Evolutionary conservation across 2,888 invertebrate species (phyloP), one percentile per base, ranked within the genome.

Genomic region (Autographa pulchrina): DNA sequence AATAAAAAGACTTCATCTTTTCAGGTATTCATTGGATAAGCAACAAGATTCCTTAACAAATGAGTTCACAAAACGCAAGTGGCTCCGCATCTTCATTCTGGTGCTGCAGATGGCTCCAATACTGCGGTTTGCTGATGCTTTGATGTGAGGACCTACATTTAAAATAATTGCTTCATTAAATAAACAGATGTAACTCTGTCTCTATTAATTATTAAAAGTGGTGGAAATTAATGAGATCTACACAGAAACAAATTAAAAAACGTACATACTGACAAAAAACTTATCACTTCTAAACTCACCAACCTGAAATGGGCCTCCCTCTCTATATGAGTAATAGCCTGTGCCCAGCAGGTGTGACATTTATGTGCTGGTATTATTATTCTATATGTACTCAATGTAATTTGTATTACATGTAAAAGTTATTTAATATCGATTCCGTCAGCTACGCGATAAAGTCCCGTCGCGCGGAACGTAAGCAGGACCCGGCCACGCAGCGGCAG

Each of bases 91-190:
- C 59, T 92, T 97, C 83, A 96, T 97, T 8, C 90, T 98, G 43
- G 87, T 97, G 20, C 96, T 98, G 66, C 98, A 98, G 92, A 95
- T 98, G 90, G 97, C 98, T 2, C 98, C 98, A 0, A 96, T 98
- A 56, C 91, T 98, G 61, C 95, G 98, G 85, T 97, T 97, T 83
- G 96, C 96, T 68, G 96, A 97, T 92, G 96, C 96, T 31, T 92
- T 97, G 16, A 93, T 96, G 96, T 96, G 85, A 91, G 92, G 78
- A 2, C 18, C n/a, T 25, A 48, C 16, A 41, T 38, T 41, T n/a
- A n/a, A n/a, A n/a, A n/a, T n/a, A n/a, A n/a, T n/a, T n/a, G n/a
- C n/a, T n/a, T n/a, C n/a, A n/a, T n/a, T n/a, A n/a, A n/a, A n/a
- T n/a, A n/a, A n/a, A 41, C 1, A 32, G 7, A 31, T n/a, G 20